phyloP scores from a whole-genome alignment of 2,113 vertebrate genomes.

The Hyperoodon ampullatus region DNA sequence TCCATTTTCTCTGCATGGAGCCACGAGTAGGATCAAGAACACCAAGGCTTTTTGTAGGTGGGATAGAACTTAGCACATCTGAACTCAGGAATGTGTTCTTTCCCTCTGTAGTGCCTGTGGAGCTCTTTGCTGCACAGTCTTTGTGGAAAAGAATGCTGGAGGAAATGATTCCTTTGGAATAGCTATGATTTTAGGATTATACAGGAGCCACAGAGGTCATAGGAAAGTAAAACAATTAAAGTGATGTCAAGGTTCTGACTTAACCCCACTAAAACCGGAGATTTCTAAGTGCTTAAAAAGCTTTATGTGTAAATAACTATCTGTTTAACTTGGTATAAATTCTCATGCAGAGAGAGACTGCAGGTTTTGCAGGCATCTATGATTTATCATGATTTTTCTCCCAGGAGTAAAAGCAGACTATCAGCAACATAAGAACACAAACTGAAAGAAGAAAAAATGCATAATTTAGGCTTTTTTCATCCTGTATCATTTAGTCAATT shows the following conservation, averaged over 20 bases:
- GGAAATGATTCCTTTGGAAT: slow-evolving; percentile 33
- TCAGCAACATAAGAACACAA: not conserved
- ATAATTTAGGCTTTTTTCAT: not conserved
- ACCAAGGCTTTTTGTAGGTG: not conserved
- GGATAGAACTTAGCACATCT: not conserved
- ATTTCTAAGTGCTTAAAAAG: slow-evolving; percentile 62
- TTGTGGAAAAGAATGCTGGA: not conserved
- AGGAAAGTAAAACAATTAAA: slow-evolving; percentile 65
- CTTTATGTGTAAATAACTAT: slow-evolving; percentile 40
- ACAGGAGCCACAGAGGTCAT: not conserved
- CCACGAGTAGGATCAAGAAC: not conserved
- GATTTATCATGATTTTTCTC: slow-evolving; percentile 50
- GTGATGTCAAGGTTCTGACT: slow-evolving; percentile 70
- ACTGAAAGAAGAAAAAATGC: not conserved
- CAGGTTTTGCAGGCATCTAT: not conserved
- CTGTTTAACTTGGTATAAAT: slow-evolving; percentile 36
- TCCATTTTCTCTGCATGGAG: not conserved
- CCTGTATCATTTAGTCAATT: not conserved
- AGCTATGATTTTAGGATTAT: slow-evolving; percentile 62
- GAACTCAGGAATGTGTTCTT: not conserved
- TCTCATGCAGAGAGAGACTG: not conserved
- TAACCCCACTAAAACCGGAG: slow-evolving; percentile 71
- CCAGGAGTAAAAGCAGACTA: not conserved
- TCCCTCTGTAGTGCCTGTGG: not conserved
- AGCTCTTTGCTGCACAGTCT: not conserved